Percentiles rank a stretch among this genome's conserved stretches.
phyloP scores from a whole-genome alignment of 1,140 invertebrate genomes.

The Drosophila ambigua region DNA sequence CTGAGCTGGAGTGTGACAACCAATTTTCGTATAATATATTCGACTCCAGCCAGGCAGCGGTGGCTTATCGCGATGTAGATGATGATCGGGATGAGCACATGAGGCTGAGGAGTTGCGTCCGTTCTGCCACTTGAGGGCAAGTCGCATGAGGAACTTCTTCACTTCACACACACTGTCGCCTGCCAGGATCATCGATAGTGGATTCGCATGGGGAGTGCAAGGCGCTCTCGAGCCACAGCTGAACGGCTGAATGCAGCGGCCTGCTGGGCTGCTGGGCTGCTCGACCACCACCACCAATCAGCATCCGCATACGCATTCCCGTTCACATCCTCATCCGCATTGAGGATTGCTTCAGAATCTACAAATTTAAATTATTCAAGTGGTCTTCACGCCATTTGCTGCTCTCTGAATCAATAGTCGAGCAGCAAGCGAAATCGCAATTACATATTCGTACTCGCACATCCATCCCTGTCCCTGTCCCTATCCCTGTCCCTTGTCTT shows the following conservation, averaged over 20 bases:
- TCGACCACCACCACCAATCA: constrained; percentile 49
- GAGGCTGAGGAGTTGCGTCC: not conserved
- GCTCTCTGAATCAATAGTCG: constrained; percentile 1
- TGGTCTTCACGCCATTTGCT: constrained; percentile 70
- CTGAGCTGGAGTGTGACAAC: not conserved
- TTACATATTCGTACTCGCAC: constrained; percentile 7
- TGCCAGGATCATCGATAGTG: constrained; percentile 61
- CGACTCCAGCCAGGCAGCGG: not conserved
- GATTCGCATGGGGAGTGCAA: not conserved
- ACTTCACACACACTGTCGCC: constrained; percentile 59
- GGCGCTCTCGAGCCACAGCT: constrained; percentile 32
- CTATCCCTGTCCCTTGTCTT: too few relatives aligned
- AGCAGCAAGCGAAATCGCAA: not conserved
- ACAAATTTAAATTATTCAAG: constrained; percentile 77
- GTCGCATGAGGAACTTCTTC: constrained; percentile 52
- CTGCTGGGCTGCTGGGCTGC: constrained; percentile 24
- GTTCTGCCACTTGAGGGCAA: constrained; percentile 27
- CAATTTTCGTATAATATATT: constrained; percentile 26
- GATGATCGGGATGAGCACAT: not conserved
- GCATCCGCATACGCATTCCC: constrained; percentile 1
- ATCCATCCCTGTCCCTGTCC: not conserved
- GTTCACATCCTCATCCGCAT: constrained; percentile 3
- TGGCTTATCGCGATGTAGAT: constrained; percentile 15
- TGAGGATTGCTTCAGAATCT: constrained; percentile 3
- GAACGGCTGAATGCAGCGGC: constrained; percentile 8